Percentiles rank a stretch among this genome's conserved stretches.
Evolutionary conservation across 2,797 vertebrate species (phyloP).

Genomic region (Adelosebastes latens): DNA sequence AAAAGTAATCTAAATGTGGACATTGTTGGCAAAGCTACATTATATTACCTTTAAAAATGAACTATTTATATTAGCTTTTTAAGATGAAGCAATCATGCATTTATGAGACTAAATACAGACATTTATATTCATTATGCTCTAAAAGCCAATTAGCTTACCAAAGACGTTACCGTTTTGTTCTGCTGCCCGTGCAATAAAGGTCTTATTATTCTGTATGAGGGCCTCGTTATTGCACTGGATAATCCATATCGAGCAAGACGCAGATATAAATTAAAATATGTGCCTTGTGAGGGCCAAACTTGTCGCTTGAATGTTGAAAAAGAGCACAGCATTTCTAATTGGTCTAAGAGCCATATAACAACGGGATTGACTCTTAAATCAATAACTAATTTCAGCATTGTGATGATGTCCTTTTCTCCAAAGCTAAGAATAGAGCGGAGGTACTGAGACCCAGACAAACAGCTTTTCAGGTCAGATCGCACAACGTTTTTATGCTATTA

Average conservation of each 20-base stretch:
- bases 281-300: not conserved
- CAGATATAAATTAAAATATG: not conserved
- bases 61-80: not conserved
- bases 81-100: not conserved
- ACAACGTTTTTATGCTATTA: not conserved
- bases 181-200: not conserved
- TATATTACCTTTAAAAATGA: not conserved
- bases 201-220: not conserved
- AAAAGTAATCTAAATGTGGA: not conserved
- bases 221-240: not conserved
- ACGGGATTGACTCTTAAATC: constrained; percentile 36
- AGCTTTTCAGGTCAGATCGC: not conserved
- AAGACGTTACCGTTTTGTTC: not conserved
- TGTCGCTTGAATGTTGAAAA: not conserved
- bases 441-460: not conserved
- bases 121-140: not conserved
- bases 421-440: not conserved
- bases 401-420: constrained; percentile 13
- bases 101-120: not conserved
- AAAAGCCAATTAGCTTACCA: not conserved
- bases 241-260: not conserved
- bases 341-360: not conserved
- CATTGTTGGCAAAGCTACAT: not conserved
- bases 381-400: constrained; percentile 38
- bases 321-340: not conserved